Conservation (phyloP, 2,113 vertebrate genomes). For the Etheostoma cragini region DNA sequence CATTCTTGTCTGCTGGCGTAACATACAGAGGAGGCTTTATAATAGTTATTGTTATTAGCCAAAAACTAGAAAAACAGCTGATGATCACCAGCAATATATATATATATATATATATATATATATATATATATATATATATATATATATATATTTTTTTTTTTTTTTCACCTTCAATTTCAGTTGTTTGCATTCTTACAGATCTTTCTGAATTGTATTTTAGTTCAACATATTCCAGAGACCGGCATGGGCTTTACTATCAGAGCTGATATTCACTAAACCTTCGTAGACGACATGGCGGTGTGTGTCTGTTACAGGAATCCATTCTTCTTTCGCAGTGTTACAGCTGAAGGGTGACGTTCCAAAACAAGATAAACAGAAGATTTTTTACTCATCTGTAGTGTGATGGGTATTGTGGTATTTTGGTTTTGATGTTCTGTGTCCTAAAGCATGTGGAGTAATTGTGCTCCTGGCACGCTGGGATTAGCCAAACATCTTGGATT, state of each 20-base stretch:
- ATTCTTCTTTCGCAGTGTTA: not conserved
- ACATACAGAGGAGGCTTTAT: not conserved
- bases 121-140: too few species aligned
- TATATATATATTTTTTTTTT: too few species aligned
- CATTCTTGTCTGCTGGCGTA: not conserved
- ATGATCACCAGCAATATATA: not conserved
- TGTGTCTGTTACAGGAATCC: constrained; percentile 29
- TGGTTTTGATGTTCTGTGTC: constrained; percentile 14
- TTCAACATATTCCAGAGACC: not conserved
- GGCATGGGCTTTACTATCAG: not conserved
- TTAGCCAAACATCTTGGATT: not conserved
- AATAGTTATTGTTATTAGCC: not conserved
- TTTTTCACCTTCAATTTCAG: not conserved
- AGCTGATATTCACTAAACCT: not conserved
- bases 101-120: too few species aligned
- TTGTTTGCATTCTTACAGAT: not conserved
- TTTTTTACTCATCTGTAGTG: not conserved
- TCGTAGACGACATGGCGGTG: not conserved
- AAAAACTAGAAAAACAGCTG: not conserved
- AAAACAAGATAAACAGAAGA: constrained; percentile 2
- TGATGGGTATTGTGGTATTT: not conserved
- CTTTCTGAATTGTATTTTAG: not conserved
- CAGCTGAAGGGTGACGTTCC: constrained; percentile 49
- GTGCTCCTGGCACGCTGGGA: not conserved
- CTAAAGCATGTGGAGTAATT: constrained; percentile 22